phyloP scores from a whole-genome alignment of 2,888 invertebrate species.

The Digitonthophagus gazella region DNA sequence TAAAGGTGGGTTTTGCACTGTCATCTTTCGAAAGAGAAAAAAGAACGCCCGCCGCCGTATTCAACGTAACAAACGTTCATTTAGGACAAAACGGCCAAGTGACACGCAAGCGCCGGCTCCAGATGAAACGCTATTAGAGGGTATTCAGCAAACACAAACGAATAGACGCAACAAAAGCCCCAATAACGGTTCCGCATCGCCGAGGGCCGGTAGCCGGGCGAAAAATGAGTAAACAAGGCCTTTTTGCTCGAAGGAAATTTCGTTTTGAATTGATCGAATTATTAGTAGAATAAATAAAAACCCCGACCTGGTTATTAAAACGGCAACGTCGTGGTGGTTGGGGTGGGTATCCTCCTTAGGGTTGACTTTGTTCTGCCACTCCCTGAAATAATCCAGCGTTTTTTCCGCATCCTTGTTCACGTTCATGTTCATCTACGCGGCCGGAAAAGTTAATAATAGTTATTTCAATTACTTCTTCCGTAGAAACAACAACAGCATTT shows the following conservation, averaged over 20 bases:
- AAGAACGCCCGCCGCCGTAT: background rate
- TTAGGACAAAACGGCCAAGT: background rate
- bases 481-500: background rate
- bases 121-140: constrained; percentile 13
- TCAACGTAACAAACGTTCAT: background rate
- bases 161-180: background rate
- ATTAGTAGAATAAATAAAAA: constrained; percentile 6
- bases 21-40: background rate
- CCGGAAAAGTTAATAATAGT: background rate
- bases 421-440: constrained; percentile 45
- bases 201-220: too few relatives aligned
- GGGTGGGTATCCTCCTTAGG: constrained; percentile 56
- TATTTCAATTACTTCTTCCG: background rate
- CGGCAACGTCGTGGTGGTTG: constrained; percentile 59
- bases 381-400: constrained; percentile 56
- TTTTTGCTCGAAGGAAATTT: background rate
- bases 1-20: background rate
- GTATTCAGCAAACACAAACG: constrained; percentile 7
- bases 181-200: background rate
- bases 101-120: background rate
- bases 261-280: background rate
- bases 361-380: constrained; percentile 57
- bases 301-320: constrained; percentile 56
- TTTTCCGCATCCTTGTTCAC: constrained; percentile 52
- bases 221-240: background rate